Conservation (phyloP, 1,140 invertebrate species). For the Ceratina australensis region DNA sequence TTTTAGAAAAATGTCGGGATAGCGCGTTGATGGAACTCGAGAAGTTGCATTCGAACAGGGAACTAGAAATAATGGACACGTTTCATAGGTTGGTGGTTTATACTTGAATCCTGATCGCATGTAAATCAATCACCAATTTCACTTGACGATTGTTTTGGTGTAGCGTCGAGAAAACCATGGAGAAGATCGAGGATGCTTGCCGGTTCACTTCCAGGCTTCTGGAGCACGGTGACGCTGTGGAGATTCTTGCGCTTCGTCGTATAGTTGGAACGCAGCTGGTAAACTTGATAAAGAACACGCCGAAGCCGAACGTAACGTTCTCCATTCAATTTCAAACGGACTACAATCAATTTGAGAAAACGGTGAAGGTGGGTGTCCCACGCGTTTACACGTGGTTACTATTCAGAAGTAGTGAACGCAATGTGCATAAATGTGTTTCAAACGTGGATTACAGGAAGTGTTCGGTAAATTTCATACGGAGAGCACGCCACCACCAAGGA, state of each 20-base stretch:
- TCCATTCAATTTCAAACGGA: slow-evolving; percentile 91
- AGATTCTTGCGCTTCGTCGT: slow-evolving; percentile 90
- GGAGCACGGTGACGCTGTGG: slow-evolving; percentile 89
- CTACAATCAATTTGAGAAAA: slow-evolving; percentile 87
- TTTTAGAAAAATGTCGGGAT: slow-evolving; percentile 89
- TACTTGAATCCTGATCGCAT: neutral
- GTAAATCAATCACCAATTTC: neutral
- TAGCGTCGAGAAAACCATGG: slow-evolving; percentile 87
- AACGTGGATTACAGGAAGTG: slow-evolving; percentile 80
- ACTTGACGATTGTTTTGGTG: slow-evolving; percentile 48
- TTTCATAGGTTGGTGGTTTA: slow-evolving; percentile 82
- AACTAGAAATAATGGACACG: slow-evolving; percentile 92
- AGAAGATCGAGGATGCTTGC: slow-evolving; percentile 91
- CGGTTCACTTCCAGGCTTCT: slow-evolving; percentile 89
- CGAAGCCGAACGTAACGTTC: slow-evolving; percentile 88
- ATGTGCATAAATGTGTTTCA: too few relatives aligned
- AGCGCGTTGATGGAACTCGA: slow-evolving; percentile 88
- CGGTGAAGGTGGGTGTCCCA: slow-evolving; percentile 77
- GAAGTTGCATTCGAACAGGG: slow-evolving; percentile 89
- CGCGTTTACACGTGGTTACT: slow-evolving; percentile 3
- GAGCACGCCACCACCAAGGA: slow-evolving; percentile 69
- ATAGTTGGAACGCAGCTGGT: slow-evolving; percentile 87
- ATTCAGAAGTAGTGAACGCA: too few relatives aligned
- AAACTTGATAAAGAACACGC: slow-evolving; percentile 88
- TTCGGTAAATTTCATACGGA: slow-evolving; percentile 88